phyloP scores from a whole-genome alignment of 1,140 invertebrate genomes.

The Vanessa tameamea region DNA sequence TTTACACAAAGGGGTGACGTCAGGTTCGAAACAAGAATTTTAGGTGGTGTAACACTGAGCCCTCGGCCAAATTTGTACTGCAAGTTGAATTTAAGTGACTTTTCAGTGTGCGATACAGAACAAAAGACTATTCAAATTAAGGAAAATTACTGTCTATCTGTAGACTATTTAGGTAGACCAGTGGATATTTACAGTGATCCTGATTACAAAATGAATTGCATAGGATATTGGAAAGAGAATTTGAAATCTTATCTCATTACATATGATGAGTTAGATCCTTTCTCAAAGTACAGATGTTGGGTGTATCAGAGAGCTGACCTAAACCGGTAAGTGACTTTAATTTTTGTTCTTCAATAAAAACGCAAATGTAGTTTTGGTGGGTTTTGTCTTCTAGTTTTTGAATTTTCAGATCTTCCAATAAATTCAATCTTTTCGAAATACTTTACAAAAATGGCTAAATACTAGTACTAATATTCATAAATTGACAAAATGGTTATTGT shows the following conservation, averaged over 20 bases:
- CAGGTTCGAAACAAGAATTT: constrained; percentile 93
- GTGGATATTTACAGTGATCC: constrained; percentile 97
- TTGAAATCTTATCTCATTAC: constrained; percentile 98
- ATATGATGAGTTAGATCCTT: constrained; percentile 97
- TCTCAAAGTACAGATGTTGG: constrained; percentile 98
- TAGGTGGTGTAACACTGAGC: constrained; percentile 95
- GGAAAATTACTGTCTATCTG: constrained; percentile 97
- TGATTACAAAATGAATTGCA: constrained; percentile 98
- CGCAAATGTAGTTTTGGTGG: too few species aligned
- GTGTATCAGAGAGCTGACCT: constrained; percentile 97
- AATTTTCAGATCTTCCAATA: too few species aligned
- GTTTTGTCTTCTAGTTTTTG: too few species aligned
- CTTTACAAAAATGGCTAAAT: too few species aligned
- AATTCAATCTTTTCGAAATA: too few species aligned
- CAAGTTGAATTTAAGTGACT: constrained; percentile 96
- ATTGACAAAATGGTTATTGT: too few species aligned
- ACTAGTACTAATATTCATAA: too few species aligned
- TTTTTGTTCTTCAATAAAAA: not conserved
- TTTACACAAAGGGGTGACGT: constrained; percentile 95
- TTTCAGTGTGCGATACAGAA: constrained; percentile 95
- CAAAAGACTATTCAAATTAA: constrained; percentile 96
- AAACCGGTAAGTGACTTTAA: constrained; percentile 82
- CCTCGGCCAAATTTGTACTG: constrained; percentile 96
- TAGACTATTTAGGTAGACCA: constrained; percentile 95
- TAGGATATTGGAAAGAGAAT: constrained; percentile 99